Conservation (phyloP, 64 coral and sea anemone species). For the Pachyseris speciosa region DNA sequence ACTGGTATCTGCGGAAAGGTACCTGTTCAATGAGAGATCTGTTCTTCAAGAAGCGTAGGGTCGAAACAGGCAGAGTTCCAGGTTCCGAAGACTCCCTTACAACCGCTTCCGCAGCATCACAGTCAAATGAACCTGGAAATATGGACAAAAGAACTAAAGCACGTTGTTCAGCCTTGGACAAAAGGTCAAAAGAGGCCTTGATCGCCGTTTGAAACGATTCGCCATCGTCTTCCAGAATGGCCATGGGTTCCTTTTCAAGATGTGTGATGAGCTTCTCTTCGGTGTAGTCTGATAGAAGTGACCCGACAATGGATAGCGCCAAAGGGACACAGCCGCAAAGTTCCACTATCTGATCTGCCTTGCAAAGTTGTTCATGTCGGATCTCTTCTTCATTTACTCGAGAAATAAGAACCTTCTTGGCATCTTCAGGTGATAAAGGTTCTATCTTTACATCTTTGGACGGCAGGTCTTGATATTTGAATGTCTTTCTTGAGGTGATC, state of each 20-base stretch:
- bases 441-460: background rate
- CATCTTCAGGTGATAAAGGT: background rate
- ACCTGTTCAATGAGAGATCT: slow-evolving; percentile 45
- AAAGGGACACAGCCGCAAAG: slow-evolving; percentile 61
- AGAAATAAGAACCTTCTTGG: background rate
- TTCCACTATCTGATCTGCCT: background rate
- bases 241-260: slow-evolving; percentile 35
- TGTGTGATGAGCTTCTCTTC: background rate
- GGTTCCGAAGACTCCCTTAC: background rate
- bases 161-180: background rate
- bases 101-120: slow-evolving; percentile 1
- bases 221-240: background rate
- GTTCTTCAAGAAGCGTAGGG: slow-evolving; percentile 22
- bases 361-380: background rate
- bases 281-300: slow-evolving; percentile 25
- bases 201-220: slow-evolving; percentile 19
- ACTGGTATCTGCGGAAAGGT: background rate
- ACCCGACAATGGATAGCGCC: slow-evolving; percentile 57
- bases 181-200: slow-evolving; percentile 31
- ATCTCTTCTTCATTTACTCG: background rate
- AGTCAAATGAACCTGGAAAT: slow-evolving; percentile 54
- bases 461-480: background rate
- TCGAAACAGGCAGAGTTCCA: background rate
- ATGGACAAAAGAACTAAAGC: slow-evolving; percentile 43
- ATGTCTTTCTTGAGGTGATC: slow-evolving; percentile 45